phyloP scores from a whole-genome alignment of 2,113 vertebrate species.

The Channa argus region DNA sequence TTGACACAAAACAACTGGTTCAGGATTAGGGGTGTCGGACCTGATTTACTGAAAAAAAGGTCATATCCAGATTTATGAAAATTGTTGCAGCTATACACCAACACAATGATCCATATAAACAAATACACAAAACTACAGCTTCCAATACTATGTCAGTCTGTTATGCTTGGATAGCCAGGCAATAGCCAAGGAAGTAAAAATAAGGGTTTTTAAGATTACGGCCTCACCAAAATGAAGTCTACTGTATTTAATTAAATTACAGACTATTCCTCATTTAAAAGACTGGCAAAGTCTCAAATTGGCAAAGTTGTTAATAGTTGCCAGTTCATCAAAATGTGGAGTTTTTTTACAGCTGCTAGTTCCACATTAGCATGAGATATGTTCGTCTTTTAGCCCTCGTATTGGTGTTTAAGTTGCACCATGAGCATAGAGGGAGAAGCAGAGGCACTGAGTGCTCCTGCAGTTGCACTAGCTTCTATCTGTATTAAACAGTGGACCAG shows the following conservation, averaged over 20 bases:
- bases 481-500: neutral
- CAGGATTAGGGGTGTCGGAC: no score
- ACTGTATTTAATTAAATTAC: slow-evolving; percentile 39
- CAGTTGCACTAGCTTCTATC: slow-evolving; percentile 6
- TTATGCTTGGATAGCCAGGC: no score
- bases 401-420: slow-evolving; percentile 14
- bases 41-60: no score
- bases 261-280: slow-evolving; percentile 38
- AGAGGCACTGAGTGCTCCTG: slow-evolving; percentile 11
- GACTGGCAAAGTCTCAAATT: slow-evolving; percentile 43
- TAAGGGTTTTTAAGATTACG: slow-evolving; percentile 6
- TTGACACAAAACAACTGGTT: no score
- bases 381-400: slow-evolving; percentile 29
- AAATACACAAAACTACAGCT: no score
- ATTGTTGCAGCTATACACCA: no score
- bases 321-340: slow-evolving; percentile 52
- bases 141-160: no score
- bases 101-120: no score
- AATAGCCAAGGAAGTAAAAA: neutral
- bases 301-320: slow-evolving; percentile 36
- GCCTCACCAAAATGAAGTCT: slow-evolving; percentile 25
- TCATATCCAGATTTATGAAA: no score
- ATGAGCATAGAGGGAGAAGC: slow-evolving; percentile 1
- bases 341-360: slow-evolving; percentile 34
- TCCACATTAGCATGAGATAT: slow-evolving; percentile 48